Conservation (phyloP, 2,113 vertebrate genomes). For the Hydropotes inermis region DNA sequence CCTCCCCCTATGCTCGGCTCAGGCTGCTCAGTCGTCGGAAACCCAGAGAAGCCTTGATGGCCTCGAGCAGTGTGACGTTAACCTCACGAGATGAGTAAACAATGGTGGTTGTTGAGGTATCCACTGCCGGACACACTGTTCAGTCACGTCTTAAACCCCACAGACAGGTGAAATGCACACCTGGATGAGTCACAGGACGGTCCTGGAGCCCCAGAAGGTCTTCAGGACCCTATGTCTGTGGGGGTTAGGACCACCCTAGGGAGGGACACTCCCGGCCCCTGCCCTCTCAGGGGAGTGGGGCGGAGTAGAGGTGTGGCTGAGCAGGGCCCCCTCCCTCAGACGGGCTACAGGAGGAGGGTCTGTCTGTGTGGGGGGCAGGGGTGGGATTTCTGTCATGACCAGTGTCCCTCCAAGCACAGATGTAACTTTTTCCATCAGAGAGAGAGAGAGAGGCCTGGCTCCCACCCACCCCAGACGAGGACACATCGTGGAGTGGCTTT, state of each 20-base stretch:
- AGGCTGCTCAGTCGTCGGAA: fast-evolving
- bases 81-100: background rate
- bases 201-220: background rate
- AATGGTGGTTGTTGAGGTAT: background rate
- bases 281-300: background rate
- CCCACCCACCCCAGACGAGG: background rate
- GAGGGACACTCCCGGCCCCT: background rate
- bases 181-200: fast-evolving
- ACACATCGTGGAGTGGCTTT: background rate
- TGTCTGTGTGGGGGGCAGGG: background rate
- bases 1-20: background rate
- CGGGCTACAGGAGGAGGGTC: background rate
- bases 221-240: background rate
- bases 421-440: background rate
- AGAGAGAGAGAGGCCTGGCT: background rate
- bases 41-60: background rate
- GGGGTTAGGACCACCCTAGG: too few relatives aligned
- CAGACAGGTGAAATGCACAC: background rate
- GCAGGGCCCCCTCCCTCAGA: background rate
- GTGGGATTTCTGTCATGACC: too few relatives aligned
- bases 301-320: background rate
- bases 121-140: background rate
- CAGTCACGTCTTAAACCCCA: background rate
- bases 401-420: background rate
- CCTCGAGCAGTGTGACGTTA: background rate